These are phyloP conservation scores for Drosophila hydei DNA, from an alignment of 1,140 invertebrate genomes.

Conservation along the genomic window DNA sequence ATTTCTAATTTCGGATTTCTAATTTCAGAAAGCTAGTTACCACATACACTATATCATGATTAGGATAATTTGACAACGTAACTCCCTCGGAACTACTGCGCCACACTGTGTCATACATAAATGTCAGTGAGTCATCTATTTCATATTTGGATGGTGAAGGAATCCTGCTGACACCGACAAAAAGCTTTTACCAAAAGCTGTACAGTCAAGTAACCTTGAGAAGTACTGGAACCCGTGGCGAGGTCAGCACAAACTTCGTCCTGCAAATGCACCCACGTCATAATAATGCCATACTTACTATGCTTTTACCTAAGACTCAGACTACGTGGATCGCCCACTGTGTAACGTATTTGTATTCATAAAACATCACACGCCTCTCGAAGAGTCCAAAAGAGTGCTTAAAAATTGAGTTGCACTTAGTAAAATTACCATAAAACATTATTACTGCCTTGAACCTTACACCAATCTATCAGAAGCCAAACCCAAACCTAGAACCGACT, in stretches of 20 bases:
- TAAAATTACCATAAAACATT: constrained; percentile 76
- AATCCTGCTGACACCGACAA: constrained; percentile 21
- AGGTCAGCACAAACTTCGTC: too few species aligned
- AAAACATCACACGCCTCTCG: constrained; percentile 57
- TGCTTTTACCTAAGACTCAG: too few species aligned
- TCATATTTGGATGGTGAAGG: too few species aligned
- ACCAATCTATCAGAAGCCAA: constrained; percentile 24
- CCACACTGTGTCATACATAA: neutral
- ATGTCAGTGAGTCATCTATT: constrained; percentile 23
- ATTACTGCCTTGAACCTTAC: constrained; percentile 55
- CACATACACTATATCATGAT: too few species aligned
- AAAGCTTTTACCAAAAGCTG: constrained; percentile 25
- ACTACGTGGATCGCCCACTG: too few species aligned
- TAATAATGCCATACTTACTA: too few species aligned
- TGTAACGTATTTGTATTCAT: constrained; percentile 75
- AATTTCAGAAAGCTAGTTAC: too few species aligned
- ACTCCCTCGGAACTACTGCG: neutral
- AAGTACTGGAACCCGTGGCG: neutral
- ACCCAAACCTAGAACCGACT: neutral
- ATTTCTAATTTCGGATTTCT: too few species aligned
- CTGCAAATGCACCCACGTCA: neutral
- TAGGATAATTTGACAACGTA: neutral
- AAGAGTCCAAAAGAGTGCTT: constrained; percentile 30
- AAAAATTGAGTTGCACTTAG: constrained; percentile 75
- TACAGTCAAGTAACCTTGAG: constrained; percentile 11